Evolutionary conservation across 1,140 invertebrate genomes (phyloP), one percentile per base, ranked within the genome.

Genomic region (Aphelinus certus): DNA sequence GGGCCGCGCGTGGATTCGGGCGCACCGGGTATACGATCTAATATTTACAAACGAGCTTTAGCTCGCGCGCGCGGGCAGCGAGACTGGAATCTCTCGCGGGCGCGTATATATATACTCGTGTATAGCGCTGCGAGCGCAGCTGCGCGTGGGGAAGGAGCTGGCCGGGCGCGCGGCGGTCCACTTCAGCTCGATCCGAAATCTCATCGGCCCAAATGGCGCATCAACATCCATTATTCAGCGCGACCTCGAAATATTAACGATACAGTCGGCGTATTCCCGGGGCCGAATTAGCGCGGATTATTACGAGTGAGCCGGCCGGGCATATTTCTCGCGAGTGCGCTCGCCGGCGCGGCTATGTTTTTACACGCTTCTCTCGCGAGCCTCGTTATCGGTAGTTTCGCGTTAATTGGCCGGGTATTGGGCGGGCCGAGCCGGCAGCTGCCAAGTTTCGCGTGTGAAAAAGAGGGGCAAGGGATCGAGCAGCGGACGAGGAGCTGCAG

Each of bases 131-230:
- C 76, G 76, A 79, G 76, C 76, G 78, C 78, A 65, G 75, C 76
- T 76, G 73, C 77, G 78, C 76, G 79, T 76, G 71, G 57, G 48
- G 43, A 53, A 9, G 9, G 51, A 5, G 43, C 7, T n/a, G 26
- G 51, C 55, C 42, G 7, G 60, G 63, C 6, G 47, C 60, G 43
- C 48, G 77, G 79, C 78, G 82, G 85, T 84, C 82, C 83, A 81
- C 81, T 85, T 85, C 82, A 81, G 76, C 78, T 84, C 75, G 79
- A 80, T 81, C 84, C 81, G 82, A 86, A 88, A 88, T 86, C 86
- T 88, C 86, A 87, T 87, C 85, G 86, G 86, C 85, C 85, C 86
- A 86, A 88, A 88, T 88, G 86, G 86, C 85, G 83, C 86, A 88
- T 88, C 86, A 88, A 86, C 85, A 86, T 88, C 83, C 81, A 88